Percentiles rank a stretch among this genome's conserved stretches.
Evolutionary conservation across 2,888 invertebrate species (phyloP).

Genomic region (Petrolisthes manimaculis): DNA sequence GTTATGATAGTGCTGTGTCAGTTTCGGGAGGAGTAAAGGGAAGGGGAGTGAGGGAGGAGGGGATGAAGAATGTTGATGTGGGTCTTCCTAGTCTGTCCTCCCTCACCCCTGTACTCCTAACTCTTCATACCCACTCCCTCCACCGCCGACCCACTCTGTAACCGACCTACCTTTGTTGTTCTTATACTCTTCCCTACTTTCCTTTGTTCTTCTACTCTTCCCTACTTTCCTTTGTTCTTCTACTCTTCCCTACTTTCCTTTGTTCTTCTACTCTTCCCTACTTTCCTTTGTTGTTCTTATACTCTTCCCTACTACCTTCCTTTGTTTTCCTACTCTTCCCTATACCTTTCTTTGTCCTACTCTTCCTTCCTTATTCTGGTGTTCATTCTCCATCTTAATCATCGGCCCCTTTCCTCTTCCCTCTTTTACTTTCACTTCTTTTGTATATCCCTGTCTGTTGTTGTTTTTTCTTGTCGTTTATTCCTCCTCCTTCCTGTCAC

Average conservation of each 20-base stretch:
- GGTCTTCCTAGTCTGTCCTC: not conserved
- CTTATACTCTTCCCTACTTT: not conserved
- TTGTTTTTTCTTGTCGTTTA: not conserved
- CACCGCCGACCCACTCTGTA: not conserved
- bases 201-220: not conserved
- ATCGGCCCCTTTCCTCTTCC: no score
- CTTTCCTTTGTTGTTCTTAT: not conserved
- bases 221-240: not conserved
- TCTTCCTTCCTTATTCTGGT: not conserved
- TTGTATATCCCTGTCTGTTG: not conserved
- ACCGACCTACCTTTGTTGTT: not conserved
- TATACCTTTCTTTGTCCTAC: not conserved
- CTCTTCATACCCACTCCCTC: not conserved
- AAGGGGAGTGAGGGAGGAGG: not conserved
- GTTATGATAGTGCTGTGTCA: no score
- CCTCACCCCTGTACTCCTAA: conserved; percentile 16
- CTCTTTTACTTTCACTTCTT: not conserved
- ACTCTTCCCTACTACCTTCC: not conserved
- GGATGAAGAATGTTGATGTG: not conserved
- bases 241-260: not conserved
- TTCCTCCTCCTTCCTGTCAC: not conserved
- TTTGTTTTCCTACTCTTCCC: not conserved
- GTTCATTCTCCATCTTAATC: no score
- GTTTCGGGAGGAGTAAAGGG: not conserved
- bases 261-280: not conserved